A percentile compares a stretch with the other conserved stretches of the same genome.
Evolutionary conservation across 2,113 vertebrate species (phyloP).

Genomic region (Strix aluco): DNA sequence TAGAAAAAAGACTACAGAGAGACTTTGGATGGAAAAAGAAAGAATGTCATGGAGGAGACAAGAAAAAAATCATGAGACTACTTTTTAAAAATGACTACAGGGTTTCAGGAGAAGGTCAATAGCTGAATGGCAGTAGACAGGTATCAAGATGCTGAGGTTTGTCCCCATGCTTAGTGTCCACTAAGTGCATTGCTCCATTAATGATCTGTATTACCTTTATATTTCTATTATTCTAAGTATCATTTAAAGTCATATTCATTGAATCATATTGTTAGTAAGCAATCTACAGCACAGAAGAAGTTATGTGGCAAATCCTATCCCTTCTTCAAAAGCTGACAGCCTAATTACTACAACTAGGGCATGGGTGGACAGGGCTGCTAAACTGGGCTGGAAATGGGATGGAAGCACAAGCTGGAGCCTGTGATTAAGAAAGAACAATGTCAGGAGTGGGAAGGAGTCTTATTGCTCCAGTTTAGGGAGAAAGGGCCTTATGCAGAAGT

Average conservation of each 20-base stretch:
- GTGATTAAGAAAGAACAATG: not conserved
- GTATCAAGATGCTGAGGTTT: not conserved
- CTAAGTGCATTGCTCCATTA: not conserved
- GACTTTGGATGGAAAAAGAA: not conserved
- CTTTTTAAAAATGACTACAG: not conserved
- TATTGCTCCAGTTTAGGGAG: not conserved
- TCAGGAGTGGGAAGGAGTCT: not conserved
- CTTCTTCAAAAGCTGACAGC: not conserved
- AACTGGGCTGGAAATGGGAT: not conserved
- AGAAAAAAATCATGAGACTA: not conserved
- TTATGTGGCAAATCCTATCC: not conserved
- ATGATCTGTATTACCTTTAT: not conserved
- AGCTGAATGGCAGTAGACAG: not conserved
- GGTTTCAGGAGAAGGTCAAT: not conserved
- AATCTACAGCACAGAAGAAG: not conserved
- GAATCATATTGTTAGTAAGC: not conserved
- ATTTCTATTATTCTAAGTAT: not conserved
- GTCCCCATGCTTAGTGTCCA: not conserved
- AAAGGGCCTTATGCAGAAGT: not conserved
- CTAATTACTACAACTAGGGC: not conserved
- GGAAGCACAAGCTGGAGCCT: not conserved
- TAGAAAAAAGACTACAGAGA: not conserved
- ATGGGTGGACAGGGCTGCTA: not conserved
- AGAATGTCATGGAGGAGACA: not conserved
- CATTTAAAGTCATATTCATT: not conserved